phyloP scores from a whole-genome alignment of 2,888 invertebrate species.

The Aelia acuminata region DNA sequence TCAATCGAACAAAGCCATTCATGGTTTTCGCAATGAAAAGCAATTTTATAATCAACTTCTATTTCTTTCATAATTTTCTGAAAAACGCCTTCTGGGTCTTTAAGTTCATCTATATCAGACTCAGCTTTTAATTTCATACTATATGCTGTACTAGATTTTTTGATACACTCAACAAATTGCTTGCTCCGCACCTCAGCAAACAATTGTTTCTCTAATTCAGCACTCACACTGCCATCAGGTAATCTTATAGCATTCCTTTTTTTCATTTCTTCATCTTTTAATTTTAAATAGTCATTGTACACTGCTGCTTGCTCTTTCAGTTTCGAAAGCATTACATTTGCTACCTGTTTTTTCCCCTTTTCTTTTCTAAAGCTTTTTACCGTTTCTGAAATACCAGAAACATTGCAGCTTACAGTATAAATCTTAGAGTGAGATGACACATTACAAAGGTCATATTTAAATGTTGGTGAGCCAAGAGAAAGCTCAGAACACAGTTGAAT shows the following conservation, averaged over 20 bases:
- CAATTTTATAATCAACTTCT: background rate
- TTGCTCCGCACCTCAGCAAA: background rate
- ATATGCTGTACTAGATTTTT: background rate
- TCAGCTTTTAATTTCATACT: background rate
- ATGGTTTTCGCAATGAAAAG: background rate
- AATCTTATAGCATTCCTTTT: background rate
- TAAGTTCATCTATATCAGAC: background rate
- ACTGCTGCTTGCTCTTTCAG: background rate
- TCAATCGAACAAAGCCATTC: background rate
- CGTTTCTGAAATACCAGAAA: background rate
- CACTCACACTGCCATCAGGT: background rate
- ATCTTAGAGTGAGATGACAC: background rate
- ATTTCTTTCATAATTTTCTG: background rate
- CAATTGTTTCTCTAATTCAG: background rate
- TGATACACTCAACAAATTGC: background rate
- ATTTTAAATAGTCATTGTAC: background rate
- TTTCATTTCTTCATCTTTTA: background rate
- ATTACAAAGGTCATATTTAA: background rate
- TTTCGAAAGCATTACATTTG: background rate
- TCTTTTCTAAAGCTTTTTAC: background rate
- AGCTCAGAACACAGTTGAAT: background rate
- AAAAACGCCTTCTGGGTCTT: background rate
- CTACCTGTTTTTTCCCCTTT: background rate
- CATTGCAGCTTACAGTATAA: background rate
- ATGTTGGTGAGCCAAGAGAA: background rate